These are phyloP conservation scores for Charaxes varanes DNA, from an alignment of 1,140 invertebrate genomes.

Conservation along the genomic window DNA sequence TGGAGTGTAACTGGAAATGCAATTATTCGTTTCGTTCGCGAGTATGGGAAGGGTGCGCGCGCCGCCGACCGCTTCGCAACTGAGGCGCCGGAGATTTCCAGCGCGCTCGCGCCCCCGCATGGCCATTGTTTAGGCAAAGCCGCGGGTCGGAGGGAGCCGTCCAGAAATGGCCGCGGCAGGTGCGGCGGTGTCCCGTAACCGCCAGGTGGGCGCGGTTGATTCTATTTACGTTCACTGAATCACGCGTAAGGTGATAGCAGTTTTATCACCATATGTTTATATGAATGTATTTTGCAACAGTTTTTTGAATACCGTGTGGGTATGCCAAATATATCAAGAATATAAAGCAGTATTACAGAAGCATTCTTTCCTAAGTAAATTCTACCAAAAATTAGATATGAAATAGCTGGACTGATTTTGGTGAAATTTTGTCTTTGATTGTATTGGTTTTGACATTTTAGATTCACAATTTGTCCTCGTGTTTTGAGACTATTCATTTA, in stretches of 20 bases:
- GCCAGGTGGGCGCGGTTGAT: constrained; percentile 65
- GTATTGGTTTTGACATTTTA: no score
- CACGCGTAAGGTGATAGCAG: constrained; percentile 48
- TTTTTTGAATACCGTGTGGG: no score
- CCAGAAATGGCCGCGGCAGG: constrained; percentile 67
- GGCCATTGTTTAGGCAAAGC: constrained; percentile 45
- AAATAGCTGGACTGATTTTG: no score
- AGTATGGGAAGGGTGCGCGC: constrained; percentile 56
- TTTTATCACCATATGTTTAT: no score
- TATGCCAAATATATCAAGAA: no score
- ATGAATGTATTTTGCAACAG: no score
- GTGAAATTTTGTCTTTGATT: no score
- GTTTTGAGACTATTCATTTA: no score
- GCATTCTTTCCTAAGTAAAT: no score
- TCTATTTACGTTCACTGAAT: constrained; percentile 63
- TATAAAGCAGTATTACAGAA: no score
- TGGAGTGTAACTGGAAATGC: constrained; percentile 53
- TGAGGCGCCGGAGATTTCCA: constrained; percentile 64
- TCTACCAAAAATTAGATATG: no score
- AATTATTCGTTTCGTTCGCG: constrained; percentile 60
- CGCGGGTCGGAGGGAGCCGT: constrained; percentile 45
- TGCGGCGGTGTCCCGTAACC: constrained; percentile 68
- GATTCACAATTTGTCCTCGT: no score
- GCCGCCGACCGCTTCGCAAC: constrained; percentile 60
- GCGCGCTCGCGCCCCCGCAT: constrained; percentile 53